A percentile compares a stretch with the other conserved stretches of the same genome.
Conservation (phyloP, 1,140 invertebrate species). For the Cephus cinctus region DNA sequence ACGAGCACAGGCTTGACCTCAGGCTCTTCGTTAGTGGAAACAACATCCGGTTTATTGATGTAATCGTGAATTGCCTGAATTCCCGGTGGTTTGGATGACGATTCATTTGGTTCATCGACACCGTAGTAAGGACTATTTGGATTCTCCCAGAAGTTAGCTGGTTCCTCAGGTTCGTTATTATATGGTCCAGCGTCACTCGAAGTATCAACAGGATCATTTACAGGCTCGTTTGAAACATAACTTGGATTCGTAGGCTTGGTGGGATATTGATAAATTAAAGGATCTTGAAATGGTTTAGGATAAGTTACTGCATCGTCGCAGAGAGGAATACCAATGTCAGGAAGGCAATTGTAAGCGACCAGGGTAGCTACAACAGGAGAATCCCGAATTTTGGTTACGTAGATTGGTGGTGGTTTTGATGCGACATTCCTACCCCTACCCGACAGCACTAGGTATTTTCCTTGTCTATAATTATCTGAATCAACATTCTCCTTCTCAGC, state of each 20-base stretch:
- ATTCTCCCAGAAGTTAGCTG: not conserved
- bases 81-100: too few relatives aligned
- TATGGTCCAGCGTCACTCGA: too few relatives aligned
- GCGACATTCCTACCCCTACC: not conserved
- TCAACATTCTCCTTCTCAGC: too few relatives aligned
- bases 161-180: not conserved
- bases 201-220: not conserved
- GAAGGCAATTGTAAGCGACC: slow-evolving; percentile 23
- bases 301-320: slow-evolving; percentile 14
- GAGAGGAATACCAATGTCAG: slow-evolving; percentile 22
- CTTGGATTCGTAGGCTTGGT: not conserved
- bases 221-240: not conserved
- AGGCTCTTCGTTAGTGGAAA: not conserved
- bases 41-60: not conserved
- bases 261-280: not conserved
- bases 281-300: too few relatives aligned
- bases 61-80: not conserved
- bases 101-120: not conserved
- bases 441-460: slow-evolving; percentile 5
- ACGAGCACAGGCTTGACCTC: not conserved
- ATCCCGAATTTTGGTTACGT: slow-evolving; percentile 21
- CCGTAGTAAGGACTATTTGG: not conserved
- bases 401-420: slow-evolving; percentile 6
- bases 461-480: too few relatives aligned
- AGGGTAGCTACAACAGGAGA: slow-evolving; percentile 25